Conservation (phyloP, 2,888 invertebrate species). For the Meloe dianella region DNA sequence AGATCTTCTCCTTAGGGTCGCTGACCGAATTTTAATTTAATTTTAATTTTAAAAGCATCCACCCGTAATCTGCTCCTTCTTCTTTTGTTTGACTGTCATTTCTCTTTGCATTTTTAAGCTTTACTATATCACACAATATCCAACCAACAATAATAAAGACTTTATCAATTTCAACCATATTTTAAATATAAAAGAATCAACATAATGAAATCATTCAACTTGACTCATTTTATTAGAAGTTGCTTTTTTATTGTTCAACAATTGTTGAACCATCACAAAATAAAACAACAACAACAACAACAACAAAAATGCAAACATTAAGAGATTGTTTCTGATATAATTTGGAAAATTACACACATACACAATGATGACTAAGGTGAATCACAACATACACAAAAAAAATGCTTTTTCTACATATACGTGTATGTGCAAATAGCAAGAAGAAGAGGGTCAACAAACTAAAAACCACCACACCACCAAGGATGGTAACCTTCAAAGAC, state of each 20-base stretch:
- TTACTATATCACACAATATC: background rate
- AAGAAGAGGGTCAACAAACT: constrained; percentile 2
- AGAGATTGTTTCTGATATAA: background rate
- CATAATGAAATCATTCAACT: background rate
- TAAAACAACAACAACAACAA: background rate
- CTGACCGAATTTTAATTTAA: constrained; percentile 7
- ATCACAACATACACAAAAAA: background rate
- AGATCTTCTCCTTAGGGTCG: background rate
- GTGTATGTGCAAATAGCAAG: background rate
- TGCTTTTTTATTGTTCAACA: background rate
- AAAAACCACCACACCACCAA: background rate
- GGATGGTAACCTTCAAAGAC: background rate
- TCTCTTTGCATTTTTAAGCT: background rate
- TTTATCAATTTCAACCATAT: background rate
- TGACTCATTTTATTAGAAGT: background rate
- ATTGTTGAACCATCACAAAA: background rate
- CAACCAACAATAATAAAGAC: background rate
- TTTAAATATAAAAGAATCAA: background rate
- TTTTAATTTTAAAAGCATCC: background rate
- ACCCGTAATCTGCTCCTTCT: background rate
- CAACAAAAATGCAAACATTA: background rate
- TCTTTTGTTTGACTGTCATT: background rate
- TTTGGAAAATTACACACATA: background rate
- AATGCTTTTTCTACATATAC: background rate
- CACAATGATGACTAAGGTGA: constrained; percentile 5